Percentiles rank a stretch among this genome's conserved stretches.
Evolutionary conservation across 1,140 invertebrate genomes (phyloP).

Genomic region (Leguminivora glycinivorella): DNA sequence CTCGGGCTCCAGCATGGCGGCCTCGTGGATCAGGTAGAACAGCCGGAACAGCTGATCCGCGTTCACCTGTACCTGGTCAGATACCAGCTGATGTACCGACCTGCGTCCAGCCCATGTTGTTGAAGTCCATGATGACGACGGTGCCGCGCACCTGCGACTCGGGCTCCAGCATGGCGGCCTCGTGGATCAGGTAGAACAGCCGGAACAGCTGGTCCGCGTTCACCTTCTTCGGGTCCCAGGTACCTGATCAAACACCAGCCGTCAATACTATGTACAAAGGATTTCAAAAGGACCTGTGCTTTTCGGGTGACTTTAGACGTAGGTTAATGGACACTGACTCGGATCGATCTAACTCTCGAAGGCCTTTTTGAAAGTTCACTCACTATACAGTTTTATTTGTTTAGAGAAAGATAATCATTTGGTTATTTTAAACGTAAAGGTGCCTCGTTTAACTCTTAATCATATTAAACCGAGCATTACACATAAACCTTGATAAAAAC

Average conservation of each 20-base stretch:
- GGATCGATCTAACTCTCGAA: too few relatives aligned
- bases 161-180: slow-evolving; percentile 87
- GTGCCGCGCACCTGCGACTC: slow-evolving; percentile 86
- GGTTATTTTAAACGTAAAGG: too few relatives aligned
- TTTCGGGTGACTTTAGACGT: too few relatives aligned
- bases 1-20: slow-evolving; percentile 87
- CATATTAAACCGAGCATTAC: background rate
- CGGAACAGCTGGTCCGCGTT: slow-evolving; percentile 86
- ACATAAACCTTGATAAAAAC: background rate
- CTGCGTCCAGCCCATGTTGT: slow-evolving; percentile 87
- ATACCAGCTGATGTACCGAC: slow-evolving; percentile 54
- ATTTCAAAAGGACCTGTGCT: too few relatives aligned
- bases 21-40: slow-evolving; percentile 88
- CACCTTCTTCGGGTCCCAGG: slow-evolving; percentile 87
- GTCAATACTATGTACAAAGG: background rate
- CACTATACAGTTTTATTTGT: too few relatives aligned
- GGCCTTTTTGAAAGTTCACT: too few relatives aligned
- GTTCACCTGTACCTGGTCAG: slow-evolving; percentile 79
- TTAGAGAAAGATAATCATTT: too few relatives aligned
- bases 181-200: slow-evolving; percentile 88
- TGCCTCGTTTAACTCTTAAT: background rate
- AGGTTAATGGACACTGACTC: too few relatives aligned
- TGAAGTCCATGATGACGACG: slow-evolving; percentile 90
- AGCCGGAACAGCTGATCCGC: slow-evolving; percentile 87
- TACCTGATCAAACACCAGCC: slow-evolving; percentile 63